Evolutionary conservation across 2,888 invertebrate species (phyloP), one percentile per base, ranked within the genome.

Genomic region (Euplagia quadripunctaria): DNA sequence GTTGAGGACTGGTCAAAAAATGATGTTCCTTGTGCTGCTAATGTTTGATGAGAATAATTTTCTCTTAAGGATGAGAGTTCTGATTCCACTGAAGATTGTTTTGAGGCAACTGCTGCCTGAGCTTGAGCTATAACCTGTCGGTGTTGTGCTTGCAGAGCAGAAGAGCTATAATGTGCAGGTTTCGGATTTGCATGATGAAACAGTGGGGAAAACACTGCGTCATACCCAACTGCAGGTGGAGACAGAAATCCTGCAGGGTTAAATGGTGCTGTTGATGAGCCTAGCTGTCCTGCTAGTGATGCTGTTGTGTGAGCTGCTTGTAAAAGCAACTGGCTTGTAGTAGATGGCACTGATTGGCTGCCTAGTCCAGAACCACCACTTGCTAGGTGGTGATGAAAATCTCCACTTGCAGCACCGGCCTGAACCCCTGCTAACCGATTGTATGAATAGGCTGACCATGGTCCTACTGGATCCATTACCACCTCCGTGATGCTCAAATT

Each of bases 391-490:
- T 97, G 97, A 94, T 97, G 96, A 92, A 97, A 96, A 92, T 97
- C 97, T 87, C 97, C 96, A 93, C 97, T 96, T 89, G 97, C 96
- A 92, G 97, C 96, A 91, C 97, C 96, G 87, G 97, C 96, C 91
- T 97, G 97, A 84, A 97, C 97, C 86, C 97, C 97, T 84, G 97
- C 97, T 93, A 98, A 96, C 89, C 98, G 97, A 96, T 98, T 98
- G 96, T 98, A 98, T 86, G 98, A 97, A 94, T 97, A 97, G 92
- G 97, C 97, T 92, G 97, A 97, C 98, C 98, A 98, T 96, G 98
- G 98, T 96, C 98, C 98, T 94, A 98, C 98, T 93, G 98, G 98
- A 97, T 98, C 98, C 98, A 98, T 98, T 96, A 96, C 96, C 96
- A 95, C 92, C 95, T 95, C 91, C 93, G 95, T 94, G 92, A 89